Percentiles rank a stretch among this genome's conserved stretches.
Conservation (phyloP, 2,888 invertebrate species). For the Drosophila mimica region DNA sequence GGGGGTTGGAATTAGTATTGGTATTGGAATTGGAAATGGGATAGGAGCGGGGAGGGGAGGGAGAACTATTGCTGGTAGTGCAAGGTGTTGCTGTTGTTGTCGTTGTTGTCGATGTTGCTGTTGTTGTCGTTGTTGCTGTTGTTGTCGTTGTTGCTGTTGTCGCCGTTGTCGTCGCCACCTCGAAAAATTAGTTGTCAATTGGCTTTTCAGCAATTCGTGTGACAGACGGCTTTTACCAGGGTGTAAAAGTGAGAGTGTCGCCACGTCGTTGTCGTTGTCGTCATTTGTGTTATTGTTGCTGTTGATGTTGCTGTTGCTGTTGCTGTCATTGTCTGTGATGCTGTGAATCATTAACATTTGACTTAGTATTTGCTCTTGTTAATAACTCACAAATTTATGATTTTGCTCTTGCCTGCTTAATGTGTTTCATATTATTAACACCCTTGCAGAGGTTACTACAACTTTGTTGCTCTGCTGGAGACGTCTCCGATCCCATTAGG, state of each 20-base stretch:
- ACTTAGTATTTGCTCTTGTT: slow-evolving; percentile 53
- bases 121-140: no score
- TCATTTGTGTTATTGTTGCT: neutral
- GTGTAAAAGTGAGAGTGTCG: slow-evolving; percentile 58
- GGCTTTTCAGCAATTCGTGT: slow-evolving; percentile 64
- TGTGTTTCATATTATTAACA: slow-evolving; percentile 1
- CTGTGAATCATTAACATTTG: slow-evolving; percentile 52
- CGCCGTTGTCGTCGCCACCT: slow-evolving; percentile 56
- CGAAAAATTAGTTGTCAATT: slow-evolving; percentile 74
- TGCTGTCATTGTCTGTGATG: slow-evolving; percentile 6
- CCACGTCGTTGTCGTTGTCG: slow-evolving; percentile 27
- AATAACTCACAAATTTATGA: slow-evolving; percentile 71
- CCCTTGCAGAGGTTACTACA: neutral
- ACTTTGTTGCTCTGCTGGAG: neutral
- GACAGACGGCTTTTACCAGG: slow-evolving; percentile 73
- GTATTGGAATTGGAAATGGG: neutral
- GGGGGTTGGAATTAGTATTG: neutral
- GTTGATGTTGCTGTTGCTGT: neutral
- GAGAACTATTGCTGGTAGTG: slow-evolving; percentile 26
- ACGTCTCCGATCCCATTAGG: neutral
- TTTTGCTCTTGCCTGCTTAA: slow-evolving; percentile 25
- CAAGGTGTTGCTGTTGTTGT: slow-evolving; percentile 61
- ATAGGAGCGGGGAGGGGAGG: neutral
- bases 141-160: slow-evolving; percentile 7
- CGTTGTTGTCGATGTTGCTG: slow-evolving; percentile 19